A percentile compares a stretch with the other conserved stretches of the same genome.
These are phyloP conservation scores for Ditula angustiorana DNA, from an alignment of 2,888 invertebrate species.

Conservation along the genomic window DNA sequence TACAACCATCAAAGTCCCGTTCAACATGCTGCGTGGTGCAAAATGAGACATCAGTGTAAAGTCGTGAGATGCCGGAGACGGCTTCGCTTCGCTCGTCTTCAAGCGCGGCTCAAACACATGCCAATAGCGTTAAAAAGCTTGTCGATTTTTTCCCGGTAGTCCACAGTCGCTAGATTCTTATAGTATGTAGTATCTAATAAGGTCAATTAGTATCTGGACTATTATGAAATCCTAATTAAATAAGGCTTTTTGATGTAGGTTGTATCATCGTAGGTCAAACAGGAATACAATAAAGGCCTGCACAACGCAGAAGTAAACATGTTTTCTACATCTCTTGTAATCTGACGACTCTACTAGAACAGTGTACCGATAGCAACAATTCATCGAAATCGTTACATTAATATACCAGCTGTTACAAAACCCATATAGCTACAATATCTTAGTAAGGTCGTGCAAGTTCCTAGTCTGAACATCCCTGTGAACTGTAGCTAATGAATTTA, in stretches of 20 bases:
- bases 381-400: constrained; percentile 3
- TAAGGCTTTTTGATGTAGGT: constrained; percentile 28
- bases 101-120: neutral
- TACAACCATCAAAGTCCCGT: neutral
- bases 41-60: constrained; percentile 4
- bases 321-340: constrained; percentile 7
- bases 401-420: neutral
- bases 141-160: constrained; percentile 1
- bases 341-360: constrained; percentile 7
- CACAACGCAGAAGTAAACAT: constrained; percentile 13
- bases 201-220: constrained; percentile 38
- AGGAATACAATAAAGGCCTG: constrained; percentile 1
- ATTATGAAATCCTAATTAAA: constrained; percentile 16
- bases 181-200: constrained; percentile 31
- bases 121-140: constrained; percentile 1
- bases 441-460: too few species aligned
- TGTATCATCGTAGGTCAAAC: constrained; percentile 18
- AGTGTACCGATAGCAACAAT: constrained; percentile 20
- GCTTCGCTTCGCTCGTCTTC: neutral
- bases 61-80: constrained; percentile 7
- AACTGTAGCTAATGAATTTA: too few species aligned
- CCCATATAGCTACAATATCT: neutral
- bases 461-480: too few species aligned
- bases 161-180: constrained; percentile 27
- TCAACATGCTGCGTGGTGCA: constrained; percentile 18